phyloP scores from a whole-genome alignment of 2,888 invertebrate genomes.

The Nycteola revayana region DNA sequence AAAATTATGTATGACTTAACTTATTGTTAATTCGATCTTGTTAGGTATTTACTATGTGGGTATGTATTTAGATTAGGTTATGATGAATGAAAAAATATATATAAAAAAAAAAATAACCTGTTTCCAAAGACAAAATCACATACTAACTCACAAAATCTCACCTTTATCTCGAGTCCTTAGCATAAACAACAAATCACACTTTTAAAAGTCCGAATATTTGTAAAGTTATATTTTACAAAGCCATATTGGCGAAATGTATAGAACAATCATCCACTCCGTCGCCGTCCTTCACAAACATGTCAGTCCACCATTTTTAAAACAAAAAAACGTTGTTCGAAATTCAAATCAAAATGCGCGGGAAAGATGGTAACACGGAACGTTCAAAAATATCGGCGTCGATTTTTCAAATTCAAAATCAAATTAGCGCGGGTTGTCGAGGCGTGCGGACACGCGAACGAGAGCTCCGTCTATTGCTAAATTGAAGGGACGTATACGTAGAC shows the following conservation, averaged over 20 bases:
- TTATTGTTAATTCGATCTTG: too few species aligned
- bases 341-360: conserved; percentile 12
- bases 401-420: conserved; percentile 36
- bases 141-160: conserved; percentile 39
- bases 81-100: too few species aligned
- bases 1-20: too few species aligned
- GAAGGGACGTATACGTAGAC: conserved; percentile 51
- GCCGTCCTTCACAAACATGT: conserved; percentile 49
- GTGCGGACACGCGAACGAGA: conserved; percentile 29
- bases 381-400: conserved; percentile 12
- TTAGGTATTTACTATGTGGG: too few species aligned
- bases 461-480: conserved; percentile 65
- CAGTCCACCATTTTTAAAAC: conserved; percentile 57
- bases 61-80: too few species aligned
- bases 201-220: conserved; percentile 40
- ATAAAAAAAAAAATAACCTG: conserved; percentile 10
- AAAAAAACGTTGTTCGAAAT: conserved; percentile 6
- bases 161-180: conserved; percentile 55
- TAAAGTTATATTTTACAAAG: conserved; percentile 41
- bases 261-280: conserved; percentile 47
- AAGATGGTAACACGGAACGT: conserved; percentile 3
- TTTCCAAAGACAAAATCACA: conserved; percentile 13
- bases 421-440: conserved; percentile 20
- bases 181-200: conserved; percentile 32
- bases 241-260: conserved; percentile 75